Evolutionary conservation across 2,797 vertebrate species (phyloP).

Genomic region (Chelon auratus): DNA sequence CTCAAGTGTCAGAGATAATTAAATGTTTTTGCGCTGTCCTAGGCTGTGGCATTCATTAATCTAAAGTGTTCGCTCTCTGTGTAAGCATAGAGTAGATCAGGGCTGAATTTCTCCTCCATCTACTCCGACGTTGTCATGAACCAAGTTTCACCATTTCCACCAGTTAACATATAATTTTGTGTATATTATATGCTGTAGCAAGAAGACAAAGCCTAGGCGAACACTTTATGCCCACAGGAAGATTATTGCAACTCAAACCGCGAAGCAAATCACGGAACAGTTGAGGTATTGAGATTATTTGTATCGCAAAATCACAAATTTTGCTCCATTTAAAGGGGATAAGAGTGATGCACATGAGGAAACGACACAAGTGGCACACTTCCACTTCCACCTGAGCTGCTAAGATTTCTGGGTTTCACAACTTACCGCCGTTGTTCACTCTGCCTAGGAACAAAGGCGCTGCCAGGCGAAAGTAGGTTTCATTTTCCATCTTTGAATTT

Average conservation of each 20-base stretch:
- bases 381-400: background rate
- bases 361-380: constrained; percentile 8
- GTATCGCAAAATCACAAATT: constrained; percentile 18
- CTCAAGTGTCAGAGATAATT: constrained; percentile 65
- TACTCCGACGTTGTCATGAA: constrained; percentile 4
- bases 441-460: background rate
- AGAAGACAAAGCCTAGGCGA: background rate
- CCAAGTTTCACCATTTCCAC: background rate
- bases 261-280: constrained; percentile 11
- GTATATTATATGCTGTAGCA: background rate
- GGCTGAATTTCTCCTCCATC: constrained; percentile 8
- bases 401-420: constrained; percentile 7
- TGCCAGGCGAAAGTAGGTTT: background rate
- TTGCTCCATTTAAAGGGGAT: constrained; percentile 11
- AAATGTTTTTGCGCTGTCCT: constrained; percentile 63
- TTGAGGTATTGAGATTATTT: background rate
- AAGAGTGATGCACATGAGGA: constrained; percentile 1
- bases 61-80: constrained; percentile 15
- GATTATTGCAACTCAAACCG: constrained; percentile 14
- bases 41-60: constrained; percentile 62
- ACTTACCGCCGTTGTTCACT: background rate
- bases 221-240: constrained; percentile 22
- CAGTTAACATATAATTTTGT: background rate
- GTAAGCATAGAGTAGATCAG: background rate
- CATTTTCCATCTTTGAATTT: constrained; percentile 1